A percentile compares a stretch with the other conserved stretches of the same genome.
These are phyloP conservation scores for Sebastolobus altivelis DNA, from an alignment of 2,797 vertebrate genomes.

Conservation along the genomic window DNA sequence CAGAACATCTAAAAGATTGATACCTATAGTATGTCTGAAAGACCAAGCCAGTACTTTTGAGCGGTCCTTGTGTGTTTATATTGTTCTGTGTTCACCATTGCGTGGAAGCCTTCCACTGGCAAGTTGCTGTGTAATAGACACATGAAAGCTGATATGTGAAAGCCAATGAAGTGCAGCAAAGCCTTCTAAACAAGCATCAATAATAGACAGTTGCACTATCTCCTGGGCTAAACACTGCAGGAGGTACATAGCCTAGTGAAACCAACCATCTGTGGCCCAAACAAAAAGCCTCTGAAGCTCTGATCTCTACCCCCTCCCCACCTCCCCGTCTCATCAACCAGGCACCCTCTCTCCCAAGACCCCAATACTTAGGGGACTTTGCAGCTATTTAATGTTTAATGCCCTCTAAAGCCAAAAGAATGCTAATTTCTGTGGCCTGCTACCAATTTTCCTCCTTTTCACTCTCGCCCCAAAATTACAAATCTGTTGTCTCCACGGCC, in stretches of 20 bases:
- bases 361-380: conserved; percentile 78
- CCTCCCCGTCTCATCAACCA: conserved; percentile 44
- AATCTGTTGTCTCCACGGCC: conserved; percentile 83
- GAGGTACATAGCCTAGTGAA: conserved; percentile 67
- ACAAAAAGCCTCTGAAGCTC: conserved; percentile 74
- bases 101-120: conserved; percentile 19
- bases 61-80: not conserved
- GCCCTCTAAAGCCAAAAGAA: conserved; percentile 83
- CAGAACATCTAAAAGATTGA: not conserved
- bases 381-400: conserved; percentile 86
- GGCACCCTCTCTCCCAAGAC: conserved; percentile 58
- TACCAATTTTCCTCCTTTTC: conserved; percentile 84
- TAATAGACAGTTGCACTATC: conserved; percentile 76
- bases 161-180: conserved; percentile 46
- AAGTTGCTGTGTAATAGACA: conserved; percentile 46
- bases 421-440: conserved; percentile 86
- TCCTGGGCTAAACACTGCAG: conserved; percentile 70
- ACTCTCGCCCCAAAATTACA: conserved; percentile 83
- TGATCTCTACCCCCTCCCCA: conserved; percentile 60
- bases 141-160: conserved; percentile 67
- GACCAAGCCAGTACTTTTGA: not conserved
- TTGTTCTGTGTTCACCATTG: conserved; percentile 1
- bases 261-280: conserved; percentile 74
- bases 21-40: not conserved
- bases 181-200: conserved; percentile 79